These are phyloP conservation scores for Florisuga fusca DNA, from an alignment of 2,797 vertebrate species.

Conservation along the genomic window DNA sequence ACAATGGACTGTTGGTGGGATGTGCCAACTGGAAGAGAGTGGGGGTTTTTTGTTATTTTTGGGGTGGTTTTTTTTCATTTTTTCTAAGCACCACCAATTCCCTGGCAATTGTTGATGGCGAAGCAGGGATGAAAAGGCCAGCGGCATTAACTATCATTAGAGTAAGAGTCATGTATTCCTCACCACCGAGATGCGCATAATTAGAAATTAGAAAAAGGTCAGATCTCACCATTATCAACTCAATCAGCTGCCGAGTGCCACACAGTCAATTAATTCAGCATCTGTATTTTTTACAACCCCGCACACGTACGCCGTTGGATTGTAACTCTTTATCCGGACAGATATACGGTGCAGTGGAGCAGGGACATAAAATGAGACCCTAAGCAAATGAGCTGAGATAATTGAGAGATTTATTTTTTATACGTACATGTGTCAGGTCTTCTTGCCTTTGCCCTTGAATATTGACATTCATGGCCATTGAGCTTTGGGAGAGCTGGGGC, in stretches of 20 bases:
- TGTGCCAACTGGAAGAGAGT: accelerated
- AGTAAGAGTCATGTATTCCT: slow-evolving; percentile 82
- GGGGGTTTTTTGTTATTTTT: background rate
- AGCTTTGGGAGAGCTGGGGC: slow-evolving; percentile 38
- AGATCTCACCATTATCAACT: slow-evolving; percentile 90
- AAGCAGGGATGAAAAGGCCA: slow-evolving; percentile 70
- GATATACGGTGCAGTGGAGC: slow-evolving; percentile 86
- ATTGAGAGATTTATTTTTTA: slow-evolving; percentile 97
- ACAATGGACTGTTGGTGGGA: background rate
- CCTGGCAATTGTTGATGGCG: background rate
- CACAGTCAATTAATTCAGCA: slow-evolving; percentile 99
- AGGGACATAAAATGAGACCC: slow-evolving; percentile 89
- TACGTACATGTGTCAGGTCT: slow-evolving; percentile 69
- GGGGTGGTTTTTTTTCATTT: background rate
- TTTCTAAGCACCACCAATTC: background rate
- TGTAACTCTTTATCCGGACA: slow-evolving; percentile 92
- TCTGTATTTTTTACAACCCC: slow-evolving; percentile 98
- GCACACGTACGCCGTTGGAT: slow-evolving; percentile 82
- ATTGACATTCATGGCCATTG: slow-evolving; percentile 82
- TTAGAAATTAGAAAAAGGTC: slow-evolving; percentile 95
- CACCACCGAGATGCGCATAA: slow-evolving; percentile 86
- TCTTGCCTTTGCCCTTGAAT: slow-evolving; percentile 89
- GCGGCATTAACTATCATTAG: slow-evolving; percentile 78
- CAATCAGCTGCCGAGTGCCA: slow-evolving; percentile 89
- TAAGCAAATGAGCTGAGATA: slow-evolving; percentile 92